phyloP scores from a whole-genome alignment of 2,888 invertebrate genomes.

The Celastrina argiolus region DNA sequence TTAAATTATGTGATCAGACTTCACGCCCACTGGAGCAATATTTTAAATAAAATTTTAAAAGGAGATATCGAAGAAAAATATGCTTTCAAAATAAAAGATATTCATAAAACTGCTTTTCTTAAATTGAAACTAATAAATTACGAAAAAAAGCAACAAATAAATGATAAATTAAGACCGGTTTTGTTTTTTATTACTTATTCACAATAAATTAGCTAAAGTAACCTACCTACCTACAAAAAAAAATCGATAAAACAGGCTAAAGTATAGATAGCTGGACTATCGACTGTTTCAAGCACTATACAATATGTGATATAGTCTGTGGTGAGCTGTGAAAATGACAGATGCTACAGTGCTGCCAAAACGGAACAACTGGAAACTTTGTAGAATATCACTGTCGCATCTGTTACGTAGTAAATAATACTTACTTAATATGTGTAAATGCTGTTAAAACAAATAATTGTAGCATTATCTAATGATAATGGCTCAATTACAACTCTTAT shows the following conservation, averaged over 20 bases:
- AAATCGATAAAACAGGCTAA: conserved; percentile 5
- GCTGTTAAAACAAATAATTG: too few relatives aligned
- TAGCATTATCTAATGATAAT: too few relatives aligned
- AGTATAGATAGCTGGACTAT: conserved; percentile 2
- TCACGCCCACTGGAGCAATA: not conserved
- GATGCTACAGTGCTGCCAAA: not conserved
- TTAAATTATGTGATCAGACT: not conserved
- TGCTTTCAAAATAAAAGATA: not conserved
- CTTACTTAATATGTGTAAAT: not conserved
- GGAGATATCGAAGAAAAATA: conserved; percentile 24
- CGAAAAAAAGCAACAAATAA: conserved; percentile 18
- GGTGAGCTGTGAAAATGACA: not conserved
- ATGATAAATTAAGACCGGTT: conserved; percentile 11
- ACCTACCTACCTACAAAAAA: not conserved
- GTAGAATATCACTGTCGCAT: conserved; percentile 21
- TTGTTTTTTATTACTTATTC: not conserved
- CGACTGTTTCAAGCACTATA: not conserved
- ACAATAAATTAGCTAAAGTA: not conserved
- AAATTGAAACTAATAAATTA: conserved; percentile 8
- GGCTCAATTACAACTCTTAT: too few relatives aligned
- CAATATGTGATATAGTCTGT: too few relatives aligned
- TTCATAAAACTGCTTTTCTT: not conserved
- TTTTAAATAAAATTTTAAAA: conserved; percentile 24
- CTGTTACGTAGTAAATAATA: conserved; percentile 8
- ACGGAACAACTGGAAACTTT: conserved; percentile 8